Percentiles rank a stretch among this genome's conserved stretches.
These are phyloP conservation scores for Parauchenoglanis ngamensis DNA, from an alignment of 2,797 vertebrate genomes.

Conservation along the genomic window DNA sequence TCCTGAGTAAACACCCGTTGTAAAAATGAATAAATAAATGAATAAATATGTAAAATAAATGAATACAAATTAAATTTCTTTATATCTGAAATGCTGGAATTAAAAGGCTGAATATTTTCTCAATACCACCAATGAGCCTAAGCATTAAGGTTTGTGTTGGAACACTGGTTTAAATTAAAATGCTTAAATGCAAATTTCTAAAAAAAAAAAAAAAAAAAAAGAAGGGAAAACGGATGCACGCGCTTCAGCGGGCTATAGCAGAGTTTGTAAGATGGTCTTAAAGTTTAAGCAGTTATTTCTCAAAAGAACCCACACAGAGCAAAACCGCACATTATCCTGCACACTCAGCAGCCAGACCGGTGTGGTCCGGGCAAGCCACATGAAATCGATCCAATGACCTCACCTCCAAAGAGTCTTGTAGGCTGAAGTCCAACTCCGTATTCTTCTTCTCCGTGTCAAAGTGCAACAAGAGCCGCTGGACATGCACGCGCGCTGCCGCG, in stretches of 20 bases:
- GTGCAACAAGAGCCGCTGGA: slow-evolving; percentile 22
- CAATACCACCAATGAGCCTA: background rate
- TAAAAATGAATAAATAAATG: background rate
- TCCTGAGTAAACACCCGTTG: background rate
- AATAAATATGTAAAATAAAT: too few species aligned
- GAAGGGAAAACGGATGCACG: background rate
- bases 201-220: background rate
- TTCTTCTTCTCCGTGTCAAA: slow-evolving; percentile 24
- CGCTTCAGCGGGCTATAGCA: background rate
- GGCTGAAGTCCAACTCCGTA: slow-evolving; percentile 31
- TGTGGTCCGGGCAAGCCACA: background rate
- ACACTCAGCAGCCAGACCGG: background rate
- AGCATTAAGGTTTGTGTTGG: background rate
- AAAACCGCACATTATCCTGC: background rate
- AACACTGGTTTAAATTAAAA: background rate
- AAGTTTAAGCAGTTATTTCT: background rate
- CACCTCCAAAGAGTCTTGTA: slow-evolving; percentile 37
- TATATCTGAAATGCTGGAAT: background rate
- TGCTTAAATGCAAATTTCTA: background rate
- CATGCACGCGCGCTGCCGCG: background rate
- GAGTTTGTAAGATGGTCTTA: background rate
- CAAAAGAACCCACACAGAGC: background rate
- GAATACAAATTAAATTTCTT: background rate
- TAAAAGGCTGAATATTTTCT: background rate
- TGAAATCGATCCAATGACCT: slow-evolving; percentile 27